Conservation (phyloP, 1,140 invertebrate species). For the Drosophila dunni region DNA sequence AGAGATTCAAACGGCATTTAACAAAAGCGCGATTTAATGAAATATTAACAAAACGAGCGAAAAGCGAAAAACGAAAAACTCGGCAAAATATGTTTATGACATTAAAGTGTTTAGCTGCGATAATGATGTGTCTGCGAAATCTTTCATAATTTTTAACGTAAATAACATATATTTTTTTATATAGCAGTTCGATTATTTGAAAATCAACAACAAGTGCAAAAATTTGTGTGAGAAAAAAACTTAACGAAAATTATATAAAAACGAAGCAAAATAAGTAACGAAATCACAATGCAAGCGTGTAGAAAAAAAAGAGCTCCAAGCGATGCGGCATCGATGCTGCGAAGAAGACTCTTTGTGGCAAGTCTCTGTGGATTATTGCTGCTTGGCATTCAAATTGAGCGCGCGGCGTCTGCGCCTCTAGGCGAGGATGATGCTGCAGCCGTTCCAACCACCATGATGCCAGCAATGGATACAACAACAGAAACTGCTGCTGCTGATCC, state of each 20-base stretch:
- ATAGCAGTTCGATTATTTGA: constrained; percentile 41
- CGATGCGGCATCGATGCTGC: constrained; percentile 46
- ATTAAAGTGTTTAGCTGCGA: constrained; percentile 33
- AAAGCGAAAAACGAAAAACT: neutral
- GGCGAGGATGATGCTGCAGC: constrained; percentile 67
- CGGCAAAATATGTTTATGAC: constrained; percentile 18
- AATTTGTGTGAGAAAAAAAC: constrained; percentile 67
- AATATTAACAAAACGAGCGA: constrained; percentile 25
- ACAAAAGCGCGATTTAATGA: constrained; percentile 26
- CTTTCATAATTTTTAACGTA: constrained; percentile 40
- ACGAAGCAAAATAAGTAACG: constrained; percentile 27
- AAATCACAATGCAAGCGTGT: constrained; percentile 70
- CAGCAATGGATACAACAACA: constrained; percentile 62
- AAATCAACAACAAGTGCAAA: constrained; percentile 71
- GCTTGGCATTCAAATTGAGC: constrained; percentile 80
- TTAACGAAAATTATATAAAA: constrained; percentile 28
- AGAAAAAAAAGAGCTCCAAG: constrained; percentile 73
- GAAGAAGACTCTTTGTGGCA: constrained; percentile 63
- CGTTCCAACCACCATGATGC: constrained; percentile 34
- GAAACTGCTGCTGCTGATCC: constrained; percentile 16
- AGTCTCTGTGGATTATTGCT: constrained; percentile 71
- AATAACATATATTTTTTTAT: constrained; percentile 36
- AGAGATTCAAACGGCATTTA: constrained; percentile 19
- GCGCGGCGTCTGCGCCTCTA: constrained; percentile 75
- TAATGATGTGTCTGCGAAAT: constrained; percentile 43